phyloP scores from a whole-genome alignment of 2,888 invertebrate genomes.

The Brachylomia viminalis region DNA sequence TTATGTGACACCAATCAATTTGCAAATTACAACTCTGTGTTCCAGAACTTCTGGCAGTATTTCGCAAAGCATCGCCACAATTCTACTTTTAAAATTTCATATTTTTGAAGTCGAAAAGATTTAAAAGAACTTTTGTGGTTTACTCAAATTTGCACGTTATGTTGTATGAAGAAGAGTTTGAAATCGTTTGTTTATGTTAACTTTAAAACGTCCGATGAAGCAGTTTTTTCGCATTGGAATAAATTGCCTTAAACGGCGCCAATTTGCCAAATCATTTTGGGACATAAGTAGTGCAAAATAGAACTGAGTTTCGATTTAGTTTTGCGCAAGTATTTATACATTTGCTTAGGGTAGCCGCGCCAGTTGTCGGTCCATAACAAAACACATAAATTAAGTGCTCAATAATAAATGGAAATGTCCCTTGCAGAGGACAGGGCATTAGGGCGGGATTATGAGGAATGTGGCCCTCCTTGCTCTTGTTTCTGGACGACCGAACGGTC shows the following conservation, averaged over 20 bases:
- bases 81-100: constrained; percentile 78
- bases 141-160: constrained; percentile 67
- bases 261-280: constrained; percentile 50
- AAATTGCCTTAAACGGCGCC: constrained; percentile 65
- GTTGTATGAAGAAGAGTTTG: constrained; percentile 60
- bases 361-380: constrained; percentile 90
- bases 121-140: constrained; percentile 68
- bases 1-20: constrained; percentile 57
- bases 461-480: constrained; percentile 80
- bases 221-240: constrained; percentile 70
- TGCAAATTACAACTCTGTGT: constrained; percentile 52
- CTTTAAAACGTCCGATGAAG: constrained; percentile 84
- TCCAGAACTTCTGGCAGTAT: constrained; percentile 18
- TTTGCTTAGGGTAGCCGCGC: constrained; percentile 74
- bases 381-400: constrained; percentile 91
- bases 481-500: constrained; percentile 71
- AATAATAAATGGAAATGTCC: constrained; percentile 91
- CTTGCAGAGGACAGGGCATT: constrained; percentile 90
- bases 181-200: constrained; percentile 65
- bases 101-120: constrained; percentile 72
- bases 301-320: constrained; percentile 61
- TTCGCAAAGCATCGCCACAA: constrained; percentile 55
- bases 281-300: constrained; percentile 47
- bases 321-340: constrained; percentile 60
- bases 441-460: constrained; percentile 90